Percentiles rank a stretch among this genome's conserved stretches.
Evolutionary conservation across 2,888 invertebrate genomes (phyloP).

Genomic region (Pherbina coryleti): DNA sequence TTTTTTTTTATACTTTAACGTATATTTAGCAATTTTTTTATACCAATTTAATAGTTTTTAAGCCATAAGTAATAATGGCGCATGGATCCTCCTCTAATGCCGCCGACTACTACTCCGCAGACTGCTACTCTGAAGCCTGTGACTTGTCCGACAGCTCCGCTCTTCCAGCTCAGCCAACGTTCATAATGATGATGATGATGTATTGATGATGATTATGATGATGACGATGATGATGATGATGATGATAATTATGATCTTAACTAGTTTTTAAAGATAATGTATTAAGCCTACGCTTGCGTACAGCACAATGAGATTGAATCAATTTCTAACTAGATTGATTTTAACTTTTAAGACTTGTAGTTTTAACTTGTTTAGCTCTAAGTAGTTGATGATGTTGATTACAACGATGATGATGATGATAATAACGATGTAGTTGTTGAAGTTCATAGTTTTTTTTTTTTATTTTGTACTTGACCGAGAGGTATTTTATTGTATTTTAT

Average conservation of each 20-base stretch:
- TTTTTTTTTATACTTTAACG: neutral
- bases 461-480: neutral
- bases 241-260: neutral
- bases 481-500: neutral
- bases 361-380: neutral
- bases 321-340: neutral
- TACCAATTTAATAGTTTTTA: conserved; percentile 7
- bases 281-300: conserved; percentile 10
- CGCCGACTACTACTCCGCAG: no score
- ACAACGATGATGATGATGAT: no score
- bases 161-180: conserved; percentile 6
- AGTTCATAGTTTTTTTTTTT: neutral
- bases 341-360: neutral
- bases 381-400: neutral
- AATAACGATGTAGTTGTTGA: no score
- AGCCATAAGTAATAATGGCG: conserved; percentile 8
- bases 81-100: neutral
- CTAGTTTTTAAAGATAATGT: conserved; percentile 5
- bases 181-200: neutral
- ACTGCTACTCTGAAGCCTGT: neutral
- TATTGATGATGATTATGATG: neutral
- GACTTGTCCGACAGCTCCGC: neutral
- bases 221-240: neutral
- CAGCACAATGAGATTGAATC: conserved; percentile 13
- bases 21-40: neutral